Evolutionary conservation across 2,113 vertebrate genomes (phyloP), one percentile per base, ranked within the genome.

Genomic region (Saimiri boliviensis): DNA sequence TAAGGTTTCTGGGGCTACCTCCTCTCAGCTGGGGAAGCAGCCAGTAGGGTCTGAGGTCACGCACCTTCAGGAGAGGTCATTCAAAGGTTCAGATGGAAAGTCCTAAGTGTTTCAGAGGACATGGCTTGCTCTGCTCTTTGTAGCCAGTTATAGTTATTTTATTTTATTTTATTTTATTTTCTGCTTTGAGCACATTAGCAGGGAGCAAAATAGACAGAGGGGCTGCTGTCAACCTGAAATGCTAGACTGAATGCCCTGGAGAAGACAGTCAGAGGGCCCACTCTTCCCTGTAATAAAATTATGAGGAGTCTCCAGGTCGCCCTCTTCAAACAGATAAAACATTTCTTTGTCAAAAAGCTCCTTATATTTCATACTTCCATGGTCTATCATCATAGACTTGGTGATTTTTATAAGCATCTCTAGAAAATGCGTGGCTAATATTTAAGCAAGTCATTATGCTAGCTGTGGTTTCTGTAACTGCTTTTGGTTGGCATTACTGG

Each of bases 161-260:
- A 71, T 42, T n/a, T n/a, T n/a, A n/a, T n/a, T n/a, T n/a, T 70
- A 13, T 8, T n/a, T 45, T n/a, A n/a, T 47, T 76, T 47, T 77
- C 25, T 79, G 66, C 4, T 37, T 47, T 40, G 5, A 16, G 21
- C 25, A 32, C 20, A 45, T 47, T 71, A 27, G 20, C 37, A 70
- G 4, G 17, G 13, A 60, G 12, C 4, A 86, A 30, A 88, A 47
- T n/a, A 71, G 42, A 10, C 7, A 2, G 21, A 25, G 40, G 16
- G 52, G 3, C 17, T 77, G 49, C 14, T 32, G 25, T 13, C 58
- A 52, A 21, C 8, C 13, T 63, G n/a, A 84, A 63, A 63, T 8
- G 0, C 11, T 8, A 56, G 60, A 3, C 3, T 17, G 4, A 70
- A 60, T 2, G 87, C 0, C 0, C 2, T 37, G 4, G 37, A 35